Evolutionary conservation across 2,888 invertebrate genomes (phyloP), one percentile per base, ranked within the genome.

Genomic region (Papilio demoleus): DNA sequence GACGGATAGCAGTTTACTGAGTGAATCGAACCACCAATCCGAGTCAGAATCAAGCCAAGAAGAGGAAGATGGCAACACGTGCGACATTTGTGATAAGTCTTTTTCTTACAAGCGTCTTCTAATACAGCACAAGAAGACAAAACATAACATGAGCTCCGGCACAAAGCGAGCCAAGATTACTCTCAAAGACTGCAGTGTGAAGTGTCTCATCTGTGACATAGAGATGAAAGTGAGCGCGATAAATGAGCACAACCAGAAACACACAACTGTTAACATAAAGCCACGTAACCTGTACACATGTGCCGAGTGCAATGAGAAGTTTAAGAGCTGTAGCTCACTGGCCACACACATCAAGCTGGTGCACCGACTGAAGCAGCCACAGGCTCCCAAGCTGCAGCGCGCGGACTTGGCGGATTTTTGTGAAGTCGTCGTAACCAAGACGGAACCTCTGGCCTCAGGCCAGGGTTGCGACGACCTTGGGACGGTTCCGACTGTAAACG

Each of bases 391-490:
- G 47, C 64, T 72, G 50, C 63, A 74, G 71, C 67, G 72, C 62
- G 63, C 75, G 1, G 84, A 92, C 71, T 77, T 88, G 83, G 87
- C 92, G 89, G 93, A 92, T 90, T 93, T 93, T 91, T 93, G 93
- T 88, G 93, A 93, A 75, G 92, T 93, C 89, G 93, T 93, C 89
- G 93, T 93, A 90, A 88, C 92, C 38, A 93, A 93, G 79, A 82
- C 88, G 90, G 93, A 93, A 86, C 92, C 92, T 79, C 89, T 90
- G 90, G 92, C 90, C 71, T 77, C 74, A 71, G 77, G 87, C 88
- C 92, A 90, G 90, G 86, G 84, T 90, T 90, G 88, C 90, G 91
- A 88, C 91, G 92, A 85, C 90, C 84, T 82, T 79, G 83, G 81
- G 14, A 87, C 84, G 87, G 89, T 86, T 86, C 87, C 86, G 75